phyloP scores from a whole-genome alignment of 1,140 invertebrate genomes.

The Pinna nobilis region DNA sequence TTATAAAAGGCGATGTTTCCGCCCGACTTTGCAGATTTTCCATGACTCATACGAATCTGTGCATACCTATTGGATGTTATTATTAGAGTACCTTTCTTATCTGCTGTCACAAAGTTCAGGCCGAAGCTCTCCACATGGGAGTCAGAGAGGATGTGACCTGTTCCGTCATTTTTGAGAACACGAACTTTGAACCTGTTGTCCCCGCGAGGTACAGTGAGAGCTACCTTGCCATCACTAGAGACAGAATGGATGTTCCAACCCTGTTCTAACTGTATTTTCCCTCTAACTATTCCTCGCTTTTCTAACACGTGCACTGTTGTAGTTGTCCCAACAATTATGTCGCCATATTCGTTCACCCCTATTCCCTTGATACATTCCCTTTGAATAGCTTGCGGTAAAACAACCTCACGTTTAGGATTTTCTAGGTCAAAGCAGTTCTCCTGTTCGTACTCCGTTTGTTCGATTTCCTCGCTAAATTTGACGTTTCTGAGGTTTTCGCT shows the following conservation, averaged over 20 bases:
- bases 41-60: conserved; percentile 39
- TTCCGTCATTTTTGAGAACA: conserved; percentile 61
- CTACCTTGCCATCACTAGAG: conserved; percentile 65
- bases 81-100: conserved; percentile 52
- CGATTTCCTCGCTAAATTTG: conserved; percentile 50
- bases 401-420: conserved; percentile 51
- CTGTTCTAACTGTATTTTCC: conserved; percentile 56
- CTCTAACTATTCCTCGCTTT: conserved; percentile 64
- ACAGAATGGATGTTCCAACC: conserved; percentile 66
- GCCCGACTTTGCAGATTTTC: conserved; percentile 60
- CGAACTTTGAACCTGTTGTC: conserved; percentile 67
- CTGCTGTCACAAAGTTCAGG: conserved; percentile 63
- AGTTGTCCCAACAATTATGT: conserved; percentile 64
- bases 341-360: conserved; percentile 59
- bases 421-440: conserved; percentile 58
- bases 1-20: conserved; percentile 67
- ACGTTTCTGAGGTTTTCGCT: conserved; percentile 49
- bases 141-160: conserved; percentile 55
- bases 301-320: conserved; percentile 62
- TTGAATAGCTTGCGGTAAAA: conserved; percentile 56
- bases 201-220: conserved; percentile 58
- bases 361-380: conserved; percentile 65
- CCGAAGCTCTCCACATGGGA: conserved; percentile 66
- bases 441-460: conserved; percentile 43
- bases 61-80: conserved; percentile 65